Evolutionary conservation across 2,888 invertebrate genomes (phyloP), one percentile per base, ranked within the genome.

Genomic region (Gisinianus flammeolus): DNA sequence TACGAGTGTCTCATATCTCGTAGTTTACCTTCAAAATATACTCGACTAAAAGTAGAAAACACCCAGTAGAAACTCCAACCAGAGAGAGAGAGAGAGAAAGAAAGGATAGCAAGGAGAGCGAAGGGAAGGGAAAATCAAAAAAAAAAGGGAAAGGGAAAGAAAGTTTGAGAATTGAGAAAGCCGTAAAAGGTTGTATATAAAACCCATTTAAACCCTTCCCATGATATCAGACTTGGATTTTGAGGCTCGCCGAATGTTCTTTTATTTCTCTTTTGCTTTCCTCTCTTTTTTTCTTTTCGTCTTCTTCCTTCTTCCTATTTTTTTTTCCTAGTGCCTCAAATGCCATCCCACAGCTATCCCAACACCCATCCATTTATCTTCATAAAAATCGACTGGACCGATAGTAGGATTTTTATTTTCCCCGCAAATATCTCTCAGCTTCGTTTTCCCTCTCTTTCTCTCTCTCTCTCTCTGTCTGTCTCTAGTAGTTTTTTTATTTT

Each of bases 371-470:
- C 67, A 67, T 67, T 67, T 67, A 35, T 67, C 67, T 67, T 67
- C 67, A 67, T 67, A 67, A 67, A 67, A 31, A 67, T 67, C n/a
- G 22, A 31, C 33, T 67, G 33, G 67, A 35, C 30, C 66, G 66
- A 66, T 66, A 31, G 35, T n/a, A 24, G 33, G 67, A 33, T 31
- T 67, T 67, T 67, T 67, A 31, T 31, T 67, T 62, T 67, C 12
- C 67, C 67, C 30, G 30, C 28, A 30, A 28, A 33, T 31, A 12
- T 62, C 62, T 67, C n/a, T 6, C 62, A 5, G 24, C 22, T 12
- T 28, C 62, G 10, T 64, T 64, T 24, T 24, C 24, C 26, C 62
- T 26, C 28, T 24, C 16, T 24, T 26, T 64, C 62, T 64, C 26
- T n/a, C 16, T n/a, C 62, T 28, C 62, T 3, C 5, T 33, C 31